These are phyloP conservation scores for Brachionus paranguensis DNA, from an alignment of 1,140 invertebrate genomes.

Conservation along the genomic window DNA sequence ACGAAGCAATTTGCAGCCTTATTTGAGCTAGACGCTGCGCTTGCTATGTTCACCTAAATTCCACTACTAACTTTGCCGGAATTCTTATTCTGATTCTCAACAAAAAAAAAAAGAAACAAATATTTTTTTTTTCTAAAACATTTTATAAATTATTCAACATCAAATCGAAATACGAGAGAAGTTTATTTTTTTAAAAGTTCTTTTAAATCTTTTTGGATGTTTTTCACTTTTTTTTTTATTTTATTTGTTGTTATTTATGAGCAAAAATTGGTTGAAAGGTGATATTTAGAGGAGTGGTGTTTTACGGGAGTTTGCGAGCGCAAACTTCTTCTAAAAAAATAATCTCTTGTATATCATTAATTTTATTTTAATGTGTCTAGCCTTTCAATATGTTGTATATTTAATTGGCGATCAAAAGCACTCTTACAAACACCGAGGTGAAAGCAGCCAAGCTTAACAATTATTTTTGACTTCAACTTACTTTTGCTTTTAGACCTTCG, in stretches of 20 bases:
- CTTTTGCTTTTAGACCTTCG: background rate
- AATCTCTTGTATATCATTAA: background rate
- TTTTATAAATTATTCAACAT: conserved; percentile 16
- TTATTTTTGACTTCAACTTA: background rate
- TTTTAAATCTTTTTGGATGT: background rate
- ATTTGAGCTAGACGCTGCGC: background rate
- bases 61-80: background rate
- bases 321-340: background rate
- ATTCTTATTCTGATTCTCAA: conserved; percentile 22
- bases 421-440: background rate
- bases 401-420: background rate
- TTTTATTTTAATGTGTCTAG: background rate
- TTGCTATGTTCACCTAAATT: background rate
- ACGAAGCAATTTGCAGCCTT: conserved; percentile 12
- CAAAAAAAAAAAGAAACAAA: background rate
- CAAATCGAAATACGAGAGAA: background rate
- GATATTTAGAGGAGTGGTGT: background rate
- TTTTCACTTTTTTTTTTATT: background rate
- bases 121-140: background rate
- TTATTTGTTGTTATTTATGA: conserved; percentile 2
- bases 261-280: background rate
- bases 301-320: background rate
- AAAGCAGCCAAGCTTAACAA: background rate
- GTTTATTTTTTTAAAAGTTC: background rate
- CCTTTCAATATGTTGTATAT: background rate